Evolutionary conservation across 2,888 invertebrate genomes (phyloP).

Genomic region (Nycteola revayana): DNA sequence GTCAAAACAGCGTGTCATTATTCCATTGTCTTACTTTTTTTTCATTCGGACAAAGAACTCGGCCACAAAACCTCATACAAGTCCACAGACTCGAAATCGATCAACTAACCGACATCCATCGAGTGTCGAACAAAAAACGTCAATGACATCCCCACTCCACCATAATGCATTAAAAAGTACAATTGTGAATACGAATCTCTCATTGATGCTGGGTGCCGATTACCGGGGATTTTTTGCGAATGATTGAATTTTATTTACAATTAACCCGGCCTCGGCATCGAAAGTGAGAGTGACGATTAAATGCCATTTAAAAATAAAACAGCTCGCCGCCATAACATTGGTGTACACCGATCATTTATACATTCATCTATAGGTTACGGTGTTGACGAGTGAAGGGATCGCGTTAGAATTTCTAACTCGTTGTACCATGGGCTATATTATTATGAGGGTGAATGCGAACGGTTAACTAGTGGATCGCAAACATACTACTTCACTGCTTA

Average conservation of each 20-base stretch:
- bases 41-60: too few species aligned
- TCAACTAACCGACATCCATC: conserved; percentile 13
- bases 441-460: too few species aligned
- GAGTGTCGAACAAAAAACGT: conserved; percentile 25
- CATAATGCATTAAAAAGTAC: conserved; percentile 44
- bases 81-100: conserved; percentile 10
- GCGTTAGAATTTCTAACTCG: conserved; percentile 6
- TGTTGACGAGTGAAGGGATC: not conserved
- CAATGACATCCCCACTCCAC: conserved; percentile 36
- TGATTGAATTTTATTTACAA: conserved; percentile 82
- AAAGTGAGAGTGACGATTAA: conserved; percentile 79
- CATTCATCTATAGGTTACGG: conserved; percentile 27
- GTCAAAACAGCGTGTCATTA: too few species aligned
- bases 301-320: conserved; percentile 81
- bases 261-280: conserved; percentile 70
- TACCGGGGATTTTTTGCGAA: conserved; percentile 76
- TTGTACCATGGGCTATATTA: too few species aligned
- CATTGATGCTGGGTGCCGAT: conserved; percentile 73
- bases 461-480: too few species aligned
- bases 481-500: too few species aligned
- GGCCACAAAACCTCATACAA: not conserved
- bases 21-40: too few species aligned
- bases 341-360: conserved; percentile 50
- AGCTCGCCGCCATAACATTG: conserved; percentile 66
- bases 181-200: conserved; percentile 53